Percentiles rank a stretch among this genome's conserved stretches.
These are phyloP conservation scores for Aphaenogaster ashmeadi DNA, from an alignment of 1,140 invertebrate genomes.

Conservation along the genomic window DNA sequence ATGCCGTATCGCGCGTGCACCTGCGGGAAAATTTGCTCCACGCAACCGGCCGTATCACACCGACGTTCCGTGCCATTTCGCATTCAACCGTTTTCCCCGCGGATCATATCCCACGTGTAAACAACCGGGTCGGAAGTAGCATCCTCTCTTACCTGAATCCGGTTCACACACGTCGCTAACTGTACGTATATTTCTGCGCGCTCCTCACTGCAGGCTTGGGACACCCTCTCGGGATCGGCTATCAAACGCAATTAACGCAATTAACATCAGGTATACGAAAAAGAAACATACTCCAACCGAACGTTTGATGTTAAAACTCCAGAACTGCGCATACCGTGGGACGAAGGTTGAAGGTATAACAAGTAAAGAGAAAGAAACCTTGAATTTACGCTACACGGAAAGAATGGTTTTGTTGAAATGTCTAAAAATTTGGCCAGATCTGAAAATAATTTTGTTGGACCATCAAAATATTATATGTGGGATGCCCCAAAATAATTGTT, in stretches of 20 bases:
- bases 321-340: neutral
- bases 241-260: neutral
- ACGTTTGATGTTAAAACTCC: neutral
- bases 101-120: conserved; percentile 13
- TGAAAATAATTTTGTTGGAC: too few species aligned
- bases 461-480: too few species aligned
- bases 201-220: neutral
- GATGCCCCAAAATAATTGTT: too few species aligned
- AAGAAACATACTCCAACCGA: neutral
- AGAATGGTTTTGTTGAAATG: too few species aligned
- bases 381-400: too few species aligned
- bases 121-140: neutral
- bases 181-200: conserved; percentile 6
- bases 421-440: too few species aligned
- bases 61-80: conserved; percentile 53
- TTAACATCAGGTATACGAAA: neutral
- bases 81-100: conserved; percentile 67
- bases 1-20: conserved; percentile 49
- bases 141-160: conserved; percentile 14
- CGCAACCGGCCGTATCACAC: conserved; percentile 57
- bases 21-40: conserved; percentile 66
- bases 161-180: conserved; percentile 15
- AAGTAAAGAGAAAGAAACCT: neutral
- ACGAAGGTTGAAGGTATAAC: neutral
- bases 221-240: conserved; percentile 15